A percentile compares a stretch with the other conserved stretches of the same genome.
Evolutionary conservation across 1,140 invertebrate genomes (phyloP).

Genomic region (Drosophila kanapiae): DNA sequence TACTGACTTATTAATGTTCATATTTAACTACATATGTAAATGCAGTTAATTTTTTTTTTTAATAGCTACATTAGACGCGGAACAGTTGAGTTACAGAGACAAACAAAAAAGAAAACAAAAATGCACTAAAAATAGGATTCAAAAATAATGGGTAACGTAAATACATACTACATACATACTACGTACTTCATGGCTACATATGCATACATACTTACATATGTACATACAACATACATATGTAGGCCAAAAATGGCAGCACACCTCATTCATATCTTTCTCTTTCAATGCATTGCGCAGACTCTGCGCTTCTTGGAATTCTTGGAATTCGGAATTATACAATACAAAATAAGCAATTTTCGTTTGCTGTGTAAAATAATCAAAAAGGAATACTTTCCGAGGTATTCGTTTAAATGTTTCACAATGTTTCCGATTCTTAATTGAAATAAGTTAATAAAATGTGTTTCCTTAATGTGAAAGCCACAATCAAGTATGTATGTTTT

Average conservation of each 20-base stretch:
- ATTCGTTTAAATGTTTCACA: neutral
- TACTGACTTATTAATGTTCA: no score
- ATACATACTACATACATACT: no score
- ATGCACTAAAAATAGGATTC: no score
- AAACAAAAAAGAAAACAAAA: no score
- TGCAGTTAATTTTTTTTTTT: no score
- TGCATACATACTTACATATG: no score
- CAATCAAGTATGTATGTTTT: constrained; percentile 10
- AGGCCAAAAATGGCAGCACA: neutral
- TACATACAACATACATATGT: no score
- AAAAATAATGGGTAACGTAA: neutral
- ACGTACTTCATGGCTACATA: neutral
- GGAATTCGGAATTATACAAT: constrained; percentile 22
- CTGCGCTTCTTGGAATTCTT: constrained; percentile 6
- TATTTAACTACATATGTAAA: no score
- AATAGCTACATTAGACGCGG: no score
- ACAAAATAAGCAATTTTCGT: constrained; percentile 8
- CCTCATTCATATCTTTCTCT: neutral
- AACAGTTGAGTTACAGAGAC: no score
- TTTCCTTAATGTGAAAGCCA: constrained; percentile 2
- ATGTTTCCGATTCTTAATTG: neutral
- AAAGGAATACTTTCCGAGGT: neutral
- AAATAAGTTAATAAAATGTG: neutral
- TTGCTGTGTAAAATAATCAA: constrained; percentile 2
- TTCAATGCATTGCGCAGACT: neutral